These are phyloP conservation scores for Zosterops borbonicus DNA, from an alignment of 2,113 vertebrate species.

Conservation along the genomic window DNA sequence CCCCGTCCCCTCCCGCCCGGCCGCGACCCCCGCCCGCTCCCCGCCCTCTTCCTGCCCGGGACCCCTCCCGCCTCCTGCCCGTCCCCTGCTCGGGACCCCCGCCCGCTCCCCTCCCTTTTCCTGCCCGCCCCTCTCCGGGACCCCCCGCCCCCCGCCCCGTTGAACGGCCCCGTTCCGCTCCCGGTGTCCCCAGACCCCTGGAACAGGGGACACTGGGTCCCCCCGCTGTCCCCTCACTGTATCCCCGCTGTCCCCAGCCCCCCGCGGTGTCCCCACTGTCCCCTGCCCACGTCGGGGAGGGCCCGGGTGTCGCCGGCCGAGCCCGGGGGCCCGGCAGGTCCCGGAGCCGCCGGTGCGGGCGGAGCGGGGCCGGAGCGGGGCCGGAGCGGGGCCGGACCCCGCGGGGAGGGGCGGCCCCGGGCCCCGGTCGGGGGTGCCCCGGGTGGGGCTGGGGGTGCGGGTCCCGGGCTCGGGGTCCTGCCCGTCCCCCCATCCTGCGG, in stretches of 20 bases:
- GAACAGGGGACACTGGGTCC: background rate
- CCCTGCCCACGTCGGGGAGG: background rate
- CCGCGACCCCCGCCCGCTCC: no score
- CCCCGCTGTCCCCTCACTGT: background rate
- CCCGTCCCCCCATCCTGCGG: fast-evolving
- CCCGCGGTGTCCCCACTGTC: background rate
- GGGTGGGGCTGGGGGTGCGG: background rate
- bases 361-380: no score
- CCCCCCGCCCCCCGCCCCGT: no score
- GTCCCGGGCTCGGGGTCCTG: background rate
- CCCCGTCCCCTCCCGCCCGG: no score
- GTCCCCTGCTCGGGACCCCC: no score
- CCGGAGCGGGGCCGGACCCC: no score
- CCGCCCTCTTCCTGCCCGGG: no score
- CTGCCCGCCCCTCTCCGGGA: no score
- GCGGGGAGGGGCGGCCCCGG: background rate
- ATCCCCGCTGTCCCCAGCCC: background rate
- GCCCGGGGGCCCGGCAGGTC: background rate
- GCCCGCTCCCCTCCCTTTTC: no score
- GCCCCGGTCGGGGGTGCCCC: background rate
- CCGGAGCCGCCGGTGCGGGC: background rate
- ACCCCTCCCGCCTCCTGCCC: no score
- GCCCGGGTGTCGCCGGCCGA: background rate
- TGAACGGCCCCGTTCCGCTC: background rate
- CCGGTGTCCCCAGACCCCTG: background rate